phyloP scores from a whole-genome alignment of 2,888 invertebrate genomes.

The Archaeoteleia sp. region DNA sequence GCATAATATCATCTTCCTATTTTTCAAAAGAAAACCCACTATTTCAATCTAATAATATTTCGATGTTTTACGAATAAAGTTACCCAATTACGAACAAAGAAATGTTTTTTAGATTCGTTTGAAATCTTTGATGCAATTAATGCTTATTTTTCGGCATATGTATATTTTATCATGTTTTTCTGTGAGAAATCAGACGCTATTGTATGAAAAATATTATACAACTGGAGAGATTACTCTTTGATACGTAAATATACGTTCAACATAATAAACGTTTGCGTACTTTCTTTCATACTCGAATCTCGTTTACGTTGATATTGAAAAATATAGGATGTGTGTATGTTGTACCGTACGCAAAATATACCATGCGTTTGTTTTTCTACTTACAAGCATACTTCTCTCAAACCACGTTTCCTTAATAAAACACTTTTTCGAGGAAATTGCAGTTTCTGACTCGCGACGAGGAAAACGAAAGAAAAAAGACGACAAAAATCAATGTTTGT shows the following conservation, averaged over 20 bases:
- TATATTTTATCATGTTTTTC: too few species aligned
- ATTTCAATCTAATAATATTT: not conserved
- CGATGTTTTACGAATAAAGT: not conserved
- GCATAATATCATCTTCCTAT: not conserved
- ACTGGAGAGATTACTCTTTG: too few species aligned
- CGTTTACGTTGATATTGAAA: conserved; percentile 32
- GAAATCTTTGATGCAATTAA: too few species aligned
- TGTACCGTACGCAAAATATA: conserved; percentile 28
- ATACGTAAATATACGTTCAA: too few species aligned
- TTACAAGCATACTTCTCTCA: conserved; percentile 42
- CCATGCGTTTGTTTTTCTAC: conserved; percentile 29
- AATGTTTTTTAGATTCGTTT: too few species aligned
- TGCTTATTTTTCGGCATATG: too few species aligned
- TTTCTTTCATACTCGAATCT: conserved; percentile 5
- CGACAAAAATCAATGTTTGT: conserved; percentile 42
- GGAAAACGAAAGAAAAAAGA: conserved; percentile 17
- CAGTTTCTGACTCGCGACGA: conserved; percentile 9
- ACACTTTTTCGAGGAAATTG: conserved; percentile 49
- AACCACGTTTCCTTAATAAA: conserved; percentile 47
- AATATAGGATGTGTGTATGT: conserved; percentile 37
- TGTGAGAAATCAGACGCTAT: too few species aligned
- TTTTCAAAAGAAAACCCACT: not conserved
- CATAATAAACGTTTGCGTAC: not conserved
- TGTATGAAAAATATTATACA: too few species aligned
- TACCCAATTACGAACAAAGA: too few species aligned